Conservation (phyloP, 2,797 vertebrate species). For the Hemitrygon akajei region DNA sequence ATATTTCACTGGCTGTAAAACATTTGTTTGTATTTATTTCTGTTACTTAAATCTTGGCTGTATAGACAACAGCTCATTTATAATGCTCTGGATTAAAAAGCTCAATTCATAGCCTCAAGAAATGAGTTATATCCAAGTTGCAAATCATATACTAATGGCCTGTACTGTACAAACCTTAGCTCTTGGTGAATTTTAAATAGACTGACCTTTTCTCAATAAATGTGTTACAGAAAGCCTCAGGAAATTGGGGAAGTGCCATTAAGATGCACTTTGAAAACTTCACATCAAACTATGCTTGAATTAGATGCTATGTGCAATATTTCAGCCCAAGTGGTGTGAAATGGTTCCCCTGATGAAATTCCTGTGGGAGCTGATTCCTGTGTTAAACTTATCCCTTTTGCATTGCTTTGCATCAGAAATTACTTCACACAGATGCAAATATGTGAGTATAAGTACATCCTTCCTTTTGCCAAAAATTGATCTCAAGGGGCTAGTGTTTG, state of each 20-base stretch:
- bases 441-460: neutral
- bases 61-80: neutral
- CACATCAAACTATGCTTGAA: neutral
- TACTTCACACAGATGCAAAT: neutral
- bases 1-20: too few relatives aligned
- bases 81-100: neutral
- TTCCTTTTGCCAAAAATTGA: slow-evolving; percentile 12
- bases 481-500: too few relatives aligned
- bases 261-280: neutral
- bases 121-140: neutral
- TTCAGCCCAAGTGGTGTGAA: neutral
- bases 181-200: neutral
- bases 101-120: neutral
- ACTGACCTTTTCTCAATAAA: neutral
- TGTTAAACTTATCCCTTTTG: neutral
- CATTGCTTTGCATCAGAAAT: neutral
- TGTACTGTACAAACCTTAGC: neutral
- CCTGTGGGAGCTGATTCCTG: neutral
- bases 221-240: neutral
- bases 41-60: neutral
- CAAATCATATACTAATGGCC: neutral
- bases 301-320: neutral
- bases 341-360: neutral
- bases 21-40: neutral
- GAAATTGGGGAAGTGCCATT: neutral